Base-by-base conservation (phyloP, 2,888 invertebrate species). In the Lasioglossum leucozonium region DNA sequence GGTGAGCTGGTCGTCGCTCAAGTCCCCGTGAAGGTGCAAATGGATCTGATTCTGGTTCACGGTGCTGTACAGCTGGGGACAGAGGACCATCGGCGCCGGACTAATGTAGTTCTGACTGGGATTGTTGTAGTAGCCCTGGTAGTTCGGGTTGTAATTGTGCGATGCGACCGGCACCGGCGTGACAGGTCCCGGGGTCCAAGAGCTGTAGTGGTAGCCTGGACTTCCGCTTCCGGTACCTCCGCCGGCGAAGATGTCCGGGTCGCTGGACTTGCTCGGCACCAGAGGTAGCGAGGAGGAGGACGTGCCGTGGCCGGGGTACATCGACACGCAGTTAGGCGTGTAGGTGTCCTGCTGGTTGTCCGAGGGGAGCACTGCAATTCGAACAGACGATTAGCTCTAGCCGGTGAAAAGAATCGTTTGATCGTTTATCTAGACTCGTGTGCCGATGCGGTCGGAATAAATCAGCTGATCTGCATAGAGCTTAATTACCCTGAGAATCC, bases 11-110 rank as follows among this genome's bases (percentile, higher is more conserved):
- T 95, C 95, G 65, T 95, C 95, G 90, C 93, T 94, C 10, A 95
- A 88, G 78, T 94, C 94, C 22, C 97, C 96, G 94, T 98, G 98
- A 4, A 94, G 91, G 92, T 98, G 98, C 37, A 98, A 96, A 93
- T 98, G 98, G 85, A 98, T 98, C 95, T 98, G 98, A 94, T 98
- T 98, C 95, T 98, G 98, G 94, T 98, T 98, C 78, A 98, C 98
- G 40, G 98, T 98, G 67, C 98, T 98, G 94, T 98, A 97, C 0
- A 98, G 95, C 92, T 97, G 97, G 0, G 98, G 98, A 92, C 96
- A 97, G 0, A 98, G 96, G 34, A 98, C 97, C 96, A 98, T 97
- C 81, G 97, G 96, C 2, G 96, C 95, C 0, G 97, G 96, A 89
- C 96, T 96, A 82, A 96, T 96, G 94, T 97, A 97, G 87, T 96